Evolutionary conservation across 2,113 vertebrate species (phyloP), one percentile per base, ranked within the genome.

Genomic region (Lamprotornis superbus): DNA sequence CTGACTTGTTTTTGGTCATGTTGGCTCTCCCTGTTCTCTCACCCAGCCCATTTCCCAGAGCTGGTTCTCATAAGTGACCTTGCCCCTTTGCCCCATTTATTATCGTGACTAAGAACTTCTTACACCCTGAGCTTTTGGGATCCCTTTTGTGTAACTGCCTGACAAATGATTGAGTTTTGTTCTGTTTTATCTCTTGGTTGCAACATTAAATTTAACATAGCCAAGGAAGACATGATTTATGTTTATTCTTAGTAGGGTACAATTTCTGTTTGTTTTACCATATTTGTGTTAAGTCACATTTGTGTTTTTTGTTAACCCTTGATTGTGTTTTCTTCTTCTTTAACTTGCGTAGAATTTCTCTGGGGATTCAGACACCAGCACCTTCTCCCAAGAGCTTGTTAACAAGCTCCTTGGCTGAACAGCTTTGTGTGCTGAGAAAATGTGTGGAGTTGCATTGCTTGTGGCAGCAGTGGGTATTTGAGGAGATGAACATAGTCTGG

Each of bases 321-420:
- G 11, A 8, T 63, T 67, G 30, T 35, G 44, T 89, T 94, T 90
- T 77, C 44, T 53, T 70, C 33, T 67, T 23, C 17, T 56, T 76
- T 49, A 42, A 27, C 40, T 69, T 6, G 4, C 0, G 7, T 15
- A 28, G 55, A 49, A 31, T 37, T 57, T 73, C 5, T 0, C 1
- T 35, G 83, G 52, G 80, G 23, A 5, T 78, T 87, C 40, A 56
- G 81, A 25, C 42, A 77, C 10, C 52, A 23, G 44, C 69, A 7
- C n/a, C 70, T 78, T 67, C 64, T 75, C 69, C 60, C 77, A 10
- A 7, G 84, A 57, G 78, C 70, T 88, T n/a, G 10, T n/a, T 79
- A 57, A 50, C 20, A 3, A 60, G 69, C 89, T 75, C 31, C 46
- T 57, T n/a, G 52, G 35, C 91, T 83, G 37, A 46, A 15, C 39